Base-by-base conservation (phyloP, 1,140 invertebrate genomes). In the Tetraneura akinire region DNA sequence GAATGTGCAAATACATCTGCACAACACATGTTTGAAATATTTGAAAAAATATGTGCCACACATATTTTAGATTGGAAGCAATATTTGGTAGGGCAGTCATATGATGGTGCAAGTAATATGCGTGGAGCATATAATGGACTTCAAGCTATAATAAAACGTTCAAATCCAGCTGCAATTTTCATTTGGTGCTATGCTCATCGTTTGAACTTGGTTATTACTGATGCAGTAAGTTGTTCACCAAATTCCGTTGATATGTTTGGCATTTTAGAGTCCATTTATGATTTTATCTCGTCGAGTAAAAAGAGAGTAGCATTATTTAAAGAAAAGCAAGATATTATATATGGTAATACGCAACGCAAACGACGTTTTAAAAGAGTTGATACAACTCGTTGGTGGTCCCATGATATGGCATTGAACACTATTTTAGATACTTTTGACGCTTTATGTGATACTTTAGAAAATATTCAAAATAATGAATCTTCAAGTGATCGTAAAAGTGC, bases 131-230 rank as follows among this genome's bases (percentile, higher is more conserved):
- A 82, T 16, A 81, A 80, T 66, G 81, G 80, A 13, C 29, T 81
- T 8, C 78, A 82, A 74, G 57, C 78, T 11, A 62, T 55, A 70
- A 49, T 82, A 16, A 81, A 81, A 78, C 62, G 81, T 53, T 29
- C 23, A 9, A 80, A 47, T 74, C 73, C 81, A n/a, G 14, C 47
- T 80, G 81, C 82, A 18, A n/a, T 83, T 32, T 82, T 83, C 73
- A 68, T 82, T 1, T 82, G 82, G 55, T 82, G 80, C 55, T 82
- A 81, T 53, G 82, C 81, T 11, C 82, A 82, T 76, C 51, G 47
- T 16, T 49, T 83, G 23, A 83, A 82, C 70, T 68, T 82, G 55
- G 82, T 82, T 21, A 49, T 86, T 80, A 84, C 14, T 6, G 37
- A 81, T 26, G 42, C 55, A 0, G 80, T 81, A 18, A 62, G 21